These are phyloP conservation scores for Anguilla anguilla DNA, from an alignment of 2,797 vertebrate species.

Conservation along the genomic window DNA sequence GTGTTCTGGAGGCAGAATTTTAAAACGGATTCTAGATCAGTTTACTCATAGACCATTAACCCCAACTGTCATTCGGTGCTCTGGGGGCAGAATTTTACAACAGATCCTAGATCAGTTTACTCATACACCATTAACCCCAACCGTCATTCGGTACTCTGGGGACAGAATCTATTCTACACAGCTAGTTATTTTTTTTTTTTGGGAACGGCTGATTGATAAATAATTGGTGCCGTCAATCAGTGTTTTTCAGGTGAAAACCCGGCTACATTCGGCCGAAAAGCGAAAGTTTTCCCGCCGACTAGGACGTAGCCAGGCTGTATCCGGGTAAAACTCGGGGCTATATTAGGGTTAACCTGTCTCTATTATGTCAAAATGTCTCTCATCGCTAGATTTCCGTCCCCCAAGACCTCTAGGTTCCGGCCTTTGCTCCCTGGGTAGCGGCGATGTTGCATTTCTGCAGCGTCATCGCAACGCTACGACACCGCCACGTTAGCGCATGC, in stretches of 20 bases:
- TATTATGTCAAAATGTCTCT: too few relatives aligned
- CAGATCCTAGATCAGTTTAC: background rate
- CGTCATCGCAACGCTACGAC: background rate
- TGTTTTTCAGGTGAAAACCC: background rate
- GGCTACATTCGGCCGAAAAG: too few relatives aligned
- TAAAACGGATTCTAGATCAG: too few relatives aligned
- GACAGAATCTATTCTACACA: background rate
- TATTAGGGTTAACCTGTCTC: too few relatives aligned
- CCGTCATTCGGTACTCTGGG: too few relatives aligned
- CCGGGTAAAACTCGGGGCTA: too few relatives aligned
- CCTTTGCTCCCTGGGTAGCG: background rate
- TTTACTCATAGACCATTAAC: background rate
- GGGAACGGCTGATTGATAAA: background rate
- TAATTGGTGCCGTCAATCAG: background rate
- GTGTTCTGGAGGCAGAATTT: too few relatives aligned
- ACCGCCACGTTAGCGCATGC: background rate
- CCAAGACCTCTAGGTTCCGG: too few relatives aligned
- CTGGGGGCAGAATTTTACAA: background rate
- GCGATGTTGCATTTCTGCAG: background rate
- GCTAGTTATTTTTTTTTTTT: background rate
- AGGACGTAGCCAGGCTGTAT: too few relatives aligned
- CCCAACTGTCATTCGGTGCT: background rate
- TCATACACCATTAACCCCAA: too few relatives aligned
- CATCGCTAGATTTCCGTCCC: too few relatives aligned
- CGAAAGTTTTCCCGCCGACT: too few relatives aligned